These are phyloP conservation scores for Sarcophaga peregrina DNA, from an alignment of 1,140 invertebrate genomes.

Conservation along the genomic window DNA sequence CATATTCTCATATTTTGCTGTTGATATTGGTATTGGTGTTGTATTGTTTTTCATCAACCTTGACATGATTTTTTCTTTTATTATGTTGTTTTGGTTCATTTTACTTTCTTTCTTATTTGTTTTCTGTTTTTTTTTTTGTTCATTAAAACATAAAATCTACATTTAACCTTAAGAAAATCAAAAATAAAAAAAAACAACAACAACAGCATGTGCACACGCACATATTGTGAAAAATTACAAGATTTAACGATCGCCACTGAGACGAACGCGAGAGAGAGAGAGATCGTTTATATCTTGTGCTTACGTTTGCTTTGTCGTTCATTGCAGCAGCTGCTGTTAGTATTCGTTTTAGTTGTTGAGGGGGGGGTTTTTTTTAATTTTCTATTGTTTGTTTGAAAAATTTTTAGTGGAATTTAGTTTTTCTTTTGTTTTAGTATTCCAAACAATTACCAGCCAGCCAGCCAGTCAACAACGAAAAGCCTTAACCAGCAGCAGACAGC, in stretches of 20 bases:
- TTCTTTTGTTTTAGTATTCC: constrained; percentile 5
- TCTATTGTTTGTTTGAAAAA: background rate
- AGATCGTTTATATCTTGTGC: background rate
- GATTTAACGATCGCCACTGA: constrained; percentile 5
- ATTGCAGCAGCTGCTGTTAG: no score
- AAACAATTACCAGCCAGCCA: background rate
- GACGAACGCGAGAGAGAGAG: background rate
- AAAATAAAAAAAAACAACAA: background rate
- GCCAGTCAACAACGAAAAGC: background rate
- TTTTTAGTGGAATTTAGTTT: background rate
- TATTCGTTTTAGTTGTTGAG: no score
- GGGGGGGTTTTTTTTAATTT: background rate
- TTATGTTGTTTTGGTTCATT: background rate
- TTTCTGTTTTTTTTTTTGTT: background rate
- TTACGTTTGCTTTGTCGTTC: background rate
- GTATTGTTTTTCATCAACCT: constrained; percentile 9
- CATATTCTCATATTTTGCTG: background rate
- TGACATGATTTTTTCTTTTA: background rate
- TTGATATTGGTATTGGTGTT: background rate
- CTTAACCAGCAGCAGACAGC: background rate
- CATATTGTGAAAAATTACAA: background rate
- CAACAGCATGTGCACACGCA: no score
- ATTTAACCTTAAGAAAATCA: background rate
- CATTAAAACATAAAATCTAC: background rate
- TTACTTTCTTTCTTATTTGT: background rate